phyloP scores from a whole-genome alignment of 2,888 invertebrate genomes.

The Caenorhabditis doughertyi region DNA sequence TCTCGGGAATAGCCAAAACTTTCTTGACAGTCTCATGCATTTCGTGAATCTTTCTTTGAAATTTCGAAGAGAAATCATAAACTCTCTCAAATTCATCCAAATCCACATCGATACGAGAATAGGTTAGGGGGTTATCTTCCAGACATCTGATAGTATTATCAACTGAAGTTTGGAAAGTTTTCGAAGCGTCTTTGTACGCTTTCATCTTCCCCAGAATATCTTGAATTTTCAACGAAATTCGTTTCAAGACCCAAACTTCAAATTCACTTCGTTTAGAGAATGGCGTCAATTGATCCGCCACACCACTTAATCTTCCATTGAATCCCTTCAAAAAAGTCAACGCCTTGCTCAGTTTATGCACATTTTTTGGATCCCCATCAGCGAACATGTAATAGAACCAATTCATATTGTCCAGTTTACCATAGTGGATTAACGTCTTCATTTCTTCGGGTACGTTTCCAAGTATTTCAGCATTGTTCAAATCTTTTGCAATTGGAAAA shows the following conservation, averaged over 20 bases:
- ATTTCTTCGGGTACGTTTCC: not conserved
- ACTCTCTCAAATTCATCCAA: not conserved
- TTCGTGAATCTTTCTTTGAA: not conserved
- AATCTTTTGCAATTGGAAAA: not conserved
- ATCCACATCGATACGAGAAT: not conserved
- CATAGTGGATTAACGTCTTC: not conserved
- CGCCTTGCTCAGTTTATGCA: not conserved
- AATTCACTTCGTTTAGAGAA: not conserved
- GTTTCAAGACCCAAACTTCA: not conserved
- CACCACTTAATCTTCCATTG: not conserved
- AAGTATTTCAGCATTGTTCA: not conserved
- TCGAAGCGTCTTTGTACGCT: not conserved
- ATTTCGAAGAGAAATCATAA: not conserved
- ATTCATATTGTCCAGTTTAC: not conserved
- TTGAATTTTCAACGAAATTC: not conserved
- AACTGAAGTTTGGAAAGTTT: not conserved
- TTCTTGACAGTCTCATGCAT: not conserved
- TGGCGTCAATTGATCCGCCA: not conserved
- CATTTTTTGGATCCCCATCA: not conserved
- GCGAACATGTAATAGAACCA: conserved; percentile 12
- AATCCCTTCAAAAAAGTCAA: not conserved
- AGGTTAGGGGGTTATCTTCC: not conserved
- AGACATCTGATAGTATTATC: not conserved
- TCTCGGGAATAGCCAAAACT: not conserved
- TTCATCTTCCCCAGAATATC: not conserved